These are phyloP conservation scores for Panulirus ornatus DNA, from an alignment of 1,140 invertebrate species.

Conservation along the genomic window DNA sequence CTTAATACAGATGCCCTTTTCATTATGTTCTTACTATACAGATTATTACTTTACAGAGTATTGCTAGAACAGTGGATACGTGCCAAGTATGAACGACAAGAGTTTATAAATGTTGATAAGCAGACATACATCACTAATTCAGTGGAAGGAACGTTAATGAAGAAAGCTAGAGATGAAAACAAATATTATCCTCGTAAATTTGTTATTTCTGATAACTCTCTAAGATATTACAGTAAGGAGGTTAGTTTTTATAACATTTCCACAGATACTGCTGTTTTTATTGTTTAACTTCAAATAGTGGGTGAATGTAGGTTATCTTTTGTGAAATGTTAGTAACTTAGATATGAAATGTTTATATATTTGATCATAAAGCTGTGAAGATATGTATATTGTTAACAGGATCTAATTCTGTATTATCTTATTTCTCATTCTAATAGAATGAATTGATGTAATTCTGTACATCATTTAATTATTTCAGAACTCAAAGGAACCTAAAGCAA, in stretches of 20 bases:
- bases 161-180: constrained; percentile 91
- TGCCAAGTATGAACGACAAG: constrained; percentile 93
- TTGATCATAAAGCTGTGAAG: too few species aligned
- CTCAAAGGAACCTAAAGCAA: constrained; percentile 88
- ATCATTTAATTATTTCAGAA: constrained; percentile 75
- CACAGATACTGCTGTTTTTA: too few species aligned
- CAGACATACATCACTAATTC: constrained; percentile 86
- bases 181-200: constrained; percentile 88
- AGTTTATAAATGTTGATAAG: constrained; percentile 88
- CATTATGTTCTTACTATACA: not conserved
- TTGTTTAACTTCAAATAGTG: too few species aligned
- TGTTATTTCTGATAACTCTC: constrained; percentile 87
- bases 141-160: constrained; percentile 93
- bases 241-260: too few species aligned
- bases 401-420: too few species aligned
- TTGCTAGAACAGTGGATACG: constrained; percentile 94
- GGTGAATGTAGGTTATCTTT: too few species aligned
- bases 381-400: too few species aligned
- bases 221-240: constrained; percentile 93
- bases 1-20: too few species aligned
- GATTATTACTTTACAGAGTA: constrained; percentile 83
- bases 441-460: too few species aligned
- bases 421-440: not conserved
- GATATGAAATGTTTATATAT: too few species aligned
- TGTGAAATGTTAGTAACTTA: too few species aligned